Conservation (phyloP, 2,888 invertebrate species). For the Oscheius sp. region DNA sequence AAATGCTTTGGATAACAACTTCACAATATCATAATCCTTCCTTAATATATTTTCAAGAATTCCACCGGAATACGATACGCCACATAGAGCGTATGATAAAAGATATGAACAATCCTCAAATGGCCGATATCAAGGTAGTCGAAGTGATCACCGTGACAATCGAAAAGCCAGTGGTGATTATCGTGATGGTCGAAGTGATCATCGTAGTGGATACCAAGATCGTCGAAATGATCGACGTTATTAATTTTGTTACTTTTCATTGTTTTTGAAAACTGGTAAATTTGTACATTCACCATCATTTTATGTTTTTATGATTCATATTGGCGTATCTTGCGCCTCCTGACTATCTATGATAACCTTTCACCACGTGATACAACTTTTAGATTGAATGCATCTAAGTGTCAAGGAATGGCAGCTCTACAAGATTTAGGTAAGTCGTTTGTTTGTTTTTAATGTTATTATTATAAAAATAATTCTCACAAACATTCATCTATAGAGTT, state of each 20-base stretch:
- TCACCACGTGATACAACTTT: background rate
- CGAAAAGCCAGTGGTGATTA: background rate
- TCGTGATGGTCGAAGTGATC: background rate
- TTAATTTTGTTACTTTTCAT: background rate
- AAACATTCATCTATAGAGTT: no score
- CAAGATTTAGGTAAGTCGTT: conserved; percentile 23
- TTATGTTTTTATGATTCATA: background rate
- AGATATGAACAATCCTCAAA: background rate
- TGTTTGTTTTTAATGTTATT: no score
- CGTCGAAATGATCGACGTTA: background rate
- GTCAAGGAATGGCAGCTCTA: background rate
- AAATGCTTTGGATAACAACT: no score
- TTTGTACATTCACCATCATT: background rate
- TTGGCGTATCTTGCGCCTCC: background rate
- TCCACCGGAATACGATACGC: background rate
- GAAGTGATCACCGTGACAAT: background rate
- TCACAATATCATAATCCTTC: background rate
- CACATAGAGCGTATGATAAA: background rate
- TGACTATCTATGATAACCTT: conserved; percentile 13
- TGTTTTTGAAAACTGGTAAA: background rate
- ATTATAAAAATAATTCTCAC: no score
- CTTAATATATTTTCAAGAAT: background rate
- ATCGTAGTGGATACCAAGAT: background rate
- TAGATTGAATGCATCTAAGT: background rate
- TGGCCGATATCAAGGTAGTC: background rate